Base-by-base conservation (phyloP, 2,888 invertebrate genomes). In the Eristalinus aeneus region DNA sequence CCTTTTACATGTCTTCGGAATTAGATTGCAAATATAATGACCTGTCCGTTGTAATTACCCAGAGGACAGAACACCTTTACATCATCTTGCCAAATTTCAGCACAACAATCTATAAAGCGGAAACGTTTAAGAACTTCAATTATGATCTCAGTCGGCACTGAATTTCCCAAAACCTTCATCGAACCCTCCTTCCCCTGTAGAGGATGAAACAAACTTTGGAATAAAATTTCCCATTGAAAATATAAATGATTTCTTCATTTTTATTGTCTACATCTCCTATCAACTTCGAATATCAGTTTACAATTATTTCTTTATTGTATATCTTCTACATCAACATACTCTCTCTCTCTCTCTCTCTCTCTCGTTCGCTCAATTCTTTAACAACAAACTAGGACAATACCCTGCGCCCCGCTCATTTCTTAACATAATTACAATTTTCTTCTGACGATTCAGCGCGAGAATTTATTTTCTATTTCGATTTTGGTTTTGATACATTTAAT, bases 251-350 rank as follows among this genome's bases (percentile, higher is more conserved):
- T 22, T 61, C 73, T 54, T 63, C 63, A 68, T 39, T 74, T 80
- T 80, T 74, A 68, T 80, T 80, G 79, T 80, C 79, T 61, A 63
- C 60, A 80, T 80, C 61, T 74, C 68, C 39, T 60, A 20, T 72
- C 58, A 64, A 64, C 61, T 60, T 73, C 53, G 67, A 71, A 73
- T 72, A 67, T 72, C 72, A 73, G 27, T 67, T 75, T 58, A 46
- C 58, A 53, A 32, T 60, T 71, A 56, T 68, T 61, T 60, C 23
- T 23, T 61, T 39, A 22, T 39, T 63, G 46, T 60, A 53, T 54
- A 67, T 79, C 65, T 61, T 67, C 65, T 46, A 58, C 53, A 58
- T 54, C 69, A 77, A 27, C 27, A 27, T 60, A 67, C 61, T 69
- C 23, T 36, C 64, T 56, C 56, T 20, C 22, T 3, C 20, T 53